Conservation (phyloP, 2,113 vertebrate species). For the Pseudorasbora parva region DNA sequence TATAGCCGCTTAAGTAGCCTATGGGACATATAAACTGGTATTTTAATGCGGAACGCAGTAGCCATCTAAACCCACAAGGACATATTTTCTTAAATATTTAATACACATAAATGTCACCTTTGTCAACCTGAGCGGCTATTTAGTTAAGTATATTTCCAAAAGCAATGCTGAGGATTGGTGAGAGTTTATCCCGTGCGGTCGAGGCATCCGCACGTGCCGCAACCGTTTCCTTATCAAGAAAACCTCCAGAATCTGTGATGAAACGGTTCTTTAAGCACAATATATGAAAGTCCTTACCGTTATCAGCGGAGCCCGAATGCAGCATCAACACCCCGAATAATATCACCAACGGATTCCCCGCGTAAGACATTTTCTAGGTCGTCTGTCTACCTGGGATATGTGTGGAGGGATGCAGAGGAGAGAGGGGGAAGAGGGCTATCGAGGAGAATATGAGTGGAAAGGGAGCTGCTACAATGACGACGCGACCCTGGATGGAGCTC, state of each 20-base stretch:
- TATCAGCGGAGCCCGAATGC: slow-evolving; percentile 73
- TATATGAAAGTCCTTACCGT: slow-evolving; percentile 68
- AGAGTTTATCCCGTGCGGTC: not conserved
- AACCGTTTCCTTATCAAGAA: not conserved
- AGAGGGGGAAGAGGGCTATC: not conserved
- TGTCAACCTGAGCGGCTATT: not conserved
- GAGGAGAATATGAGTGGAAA: slow-evolving; percentile 19
- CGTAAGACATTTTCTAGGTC: slow-evolving; percentile 55
- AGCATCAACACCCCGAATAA: slow-evolving; percentile 72
- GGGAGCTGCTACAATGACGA: slow-evolving; percentile 23
- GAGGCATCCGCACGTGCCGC: slow-evolving; percentile 19
- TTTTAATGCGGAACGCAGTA: not conserved
- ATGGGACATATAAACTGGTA: not conserved
- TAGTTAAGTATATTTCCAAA: not conserved
- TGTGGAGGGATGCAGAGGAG: slow-evolving; percentile 33
- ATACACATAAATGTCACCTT: slow-evolving; percentile 2
- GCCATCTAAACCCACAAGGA: not conserved
- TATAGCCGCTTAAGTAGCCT: not conserved
- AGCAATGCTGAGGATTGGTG: not conserved
- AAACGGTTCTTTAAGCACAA: not conserved
- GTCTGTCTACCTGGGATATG: slow-evolving; percentile 26
- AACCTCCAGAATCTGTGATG: not conserved
- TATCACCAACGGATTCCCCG: slow-evolving; percentile 54
- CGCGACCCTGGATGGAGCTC: slow-evolving; percentile 31
- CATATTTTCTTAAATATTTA: not conserved